These are phyloP conservation scores for Ceratosolen fusciceps DNA, from an alignment of 1,140 invertebrate genomes.

Conservation along the genomic window DNA sequence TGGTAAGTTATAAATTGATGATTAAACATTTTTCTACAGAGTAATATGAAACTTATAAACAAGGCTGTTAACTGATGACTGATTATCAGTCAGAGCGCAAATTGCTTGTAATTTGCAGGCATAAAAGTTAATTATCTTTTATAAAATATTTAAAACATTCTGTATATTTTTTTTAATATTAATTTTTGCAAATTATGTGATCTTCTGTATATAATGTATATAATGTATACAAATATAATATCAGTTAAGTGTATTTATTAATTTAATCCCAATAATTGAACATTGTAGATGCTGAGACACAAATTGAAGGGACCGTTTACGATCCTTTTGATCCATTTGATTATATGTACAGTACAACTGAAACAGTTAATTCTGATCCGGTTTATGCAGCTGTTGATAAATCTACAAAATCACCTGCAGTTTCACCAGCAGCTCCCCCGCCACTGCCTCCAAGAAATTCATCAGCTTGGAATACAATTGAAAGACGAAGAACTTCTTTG, in stretches of 20 bases:
- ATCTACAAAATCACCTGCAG: slow-evolving; percentile 75
- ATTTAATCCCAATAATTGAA: neutral
- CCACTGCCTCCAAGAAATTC: slow-evolving; percentile 74
- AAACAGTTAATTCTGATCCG: slow-evolving; percentile 82
- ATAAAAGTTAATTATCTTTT: too few species aligned
- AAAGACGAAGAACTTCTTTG: slow-evolving; percentile 69
- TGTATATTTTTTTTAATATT: too few species aligned
- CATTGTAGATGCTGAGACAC: slow-evolving; percentile 69
- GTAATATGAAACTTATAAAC: neutral
- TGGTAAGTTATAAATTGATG: slow-evolving; percentile 53
- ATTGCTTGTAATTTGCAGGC: neutral
- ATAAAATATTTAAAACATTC: too few species aligned
- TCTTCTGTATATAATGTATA: too few species aligned
- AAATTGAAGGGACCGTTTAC: slow-evolving; percentile 81
- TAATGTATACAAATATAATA: too few species aligned
- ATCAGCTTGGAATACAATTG: slow-evolving; percentile 73
- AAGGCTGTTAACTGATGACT: neutral
- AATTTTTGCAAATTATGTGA: too few species aligned
- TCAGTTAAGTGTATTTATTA: neutral
- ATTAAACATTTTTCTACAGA: neutral
- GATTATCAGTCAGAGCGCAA: too few species aligned
- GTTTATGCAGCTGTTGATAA: slow-evolving; percentile 83
- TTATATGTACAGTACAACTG: slow-evolving; percentile 83
- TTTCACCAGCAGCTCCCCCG: slow-evolving; percentile 75
- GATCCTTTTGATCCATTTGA: slow-evolving; percentile 90